Evolutionary conservation across 2,888 invertebrate genomes (phyloP).

Genomic region (Lepeophtheirus nordmannii): DNA sequence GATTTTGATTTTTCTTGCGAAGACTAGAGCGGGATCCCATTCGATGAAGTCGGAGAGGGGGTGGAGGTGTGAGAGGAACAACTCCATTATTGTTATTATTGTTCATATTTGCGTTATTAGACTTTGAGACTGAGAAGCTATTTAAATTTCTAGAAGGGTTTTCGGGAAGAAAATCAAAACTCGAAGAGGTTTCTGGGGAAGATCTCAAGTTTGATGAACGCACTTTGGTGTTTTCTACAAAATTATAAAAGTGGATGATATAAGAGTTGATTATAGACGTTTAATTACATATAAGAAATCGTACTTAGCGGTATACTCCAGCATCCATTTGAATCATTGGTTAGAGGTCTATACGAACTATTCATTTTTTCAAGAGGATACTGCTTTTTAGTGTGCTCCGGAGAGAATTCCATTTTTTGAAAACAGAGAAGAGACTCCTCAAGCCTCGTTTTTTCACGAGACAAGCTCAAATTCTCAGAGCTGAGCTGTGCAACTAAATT

Average conservation of each 20-base stretch:
- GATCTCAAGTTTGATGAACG: background rate
- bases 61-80: background rate
- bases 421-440: background rate
- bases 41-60: background rate
- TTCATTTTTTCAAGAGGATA: background rate
- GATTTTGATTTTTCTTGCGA: background rate
- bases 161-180: conserved; percentile 11
- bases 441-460: conserved; percentile 4
- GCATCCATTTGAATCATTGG: background rate
- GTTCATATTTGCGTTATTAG: background rate
- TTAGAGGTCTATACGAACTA: background rate
- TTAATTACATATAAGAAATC: no score
- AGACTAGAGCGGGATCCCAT: background rate
- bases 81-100: background rate
- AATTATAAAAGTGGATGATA: no score
- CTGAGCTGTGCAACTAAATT: conserved; percentile 10
- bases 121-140: background rate
- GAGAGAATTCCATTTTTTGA: conserved; percentile 7
- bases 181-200: conserved; percentile 17
- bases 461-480: conserved; percentile 16
- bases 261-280: no score
- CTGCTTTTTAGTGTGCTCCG: background rate
- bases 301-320: conserved; percentile 4
- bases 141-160: background rate
- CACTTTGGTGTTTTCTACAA: background rate